Evolutionary conservation across 2,797 vertebrate species (phyloP), one percentile per base, ranked within the genome.

Genomic region (Sebastiscus tertius): DNA sequence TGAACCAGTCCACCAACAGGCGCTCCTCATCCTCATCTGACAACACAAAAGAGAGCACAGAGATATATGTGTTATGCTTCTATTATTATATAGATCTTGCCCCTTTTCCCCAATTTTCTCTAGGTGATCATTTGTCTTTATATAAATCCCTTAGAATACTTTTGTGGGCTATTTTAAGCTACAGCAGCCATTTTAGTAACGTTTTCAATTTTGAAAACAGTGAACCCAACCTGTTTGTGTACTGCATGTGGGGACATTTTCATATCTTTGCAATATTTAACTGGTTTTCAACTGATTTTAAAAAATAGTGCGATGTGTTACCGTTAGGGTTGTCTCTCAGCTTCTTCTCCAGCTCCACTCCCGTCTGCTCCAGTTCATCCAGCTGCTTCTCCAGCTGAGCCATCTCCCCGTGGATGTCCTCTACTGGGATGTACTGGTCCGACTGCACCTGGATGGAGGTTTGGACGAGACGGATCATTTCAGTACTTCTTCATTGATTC

Each of bases 1-100:
- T 98, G 94, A 99, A 99, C 99, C 99, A 99, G 86, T 99, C 98
- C 72, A 99, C 97, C 93, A 99, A 92, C 86, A 99, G 91, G 83
- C 75, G 93, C 42, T 99, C 98, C 87, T 99, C 99, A 2, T 96
- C 96, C 84, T 95, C 96, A 83, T 98, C 98, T 99, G 94, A 70
- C 91, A 60, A 61, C 29, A 73, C 36, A 87, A 55, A 39, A 80
- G 20, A 68, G 8, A 24, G 27, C 24, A 60, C 13, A 13, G 6
- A 63, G 1, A 33, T 6, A 14, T 46, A 52, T 11, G 5, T 13
- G 5, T 42, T 18, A 9, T 16, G 34, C 4, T 60, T 65, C 2
- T 54, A 4, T 16, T 34, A 4, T 63, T 8, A 9, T 22, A 5
- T 12, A 39, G 12, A 3, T 59, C 13, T 29, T n/a, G 2, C 46